Conservation (phyloP, 1,140 invertebrate genomes). For the Drosophila navojoa region DNA sequence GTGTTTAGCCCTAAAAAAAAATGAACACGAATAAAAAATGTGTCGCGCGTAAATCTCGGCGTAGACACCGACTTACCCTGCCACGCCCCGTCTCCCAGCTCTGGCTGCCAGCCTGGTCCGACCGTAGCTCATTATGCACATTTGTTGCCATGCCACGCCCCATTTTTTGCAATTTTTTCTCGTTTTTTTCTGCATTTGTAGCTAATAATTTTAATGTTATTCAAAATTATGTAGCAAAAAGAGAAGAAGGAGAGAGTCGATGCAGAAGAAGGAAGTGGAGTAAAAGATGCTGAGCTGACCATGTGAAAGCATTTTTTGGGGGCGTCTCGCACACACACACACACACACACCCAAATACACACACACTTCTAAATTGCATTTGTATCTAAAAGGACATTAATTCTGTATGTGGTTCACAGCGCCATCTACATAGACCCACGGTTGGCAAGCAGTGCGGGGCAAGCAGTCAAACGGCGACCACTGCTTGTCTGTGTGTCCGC, state of each 20-base stretch:
- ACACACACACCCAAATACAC: slow-evolving; percentile 1
- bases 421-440: slow-evolving; percentile 30
- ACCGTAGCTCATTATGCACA: slow-evolving; percentile 82
- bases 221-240: slow-evolving; percentile 79
- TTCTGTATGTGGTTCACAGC: slow-evolving; percentile 51
- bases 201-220: slow-evolving; percentile 83
- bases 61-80: not conserved
- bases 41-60: slow-evolving; percentile 75
- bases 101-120: slow-evolving; percentile 32
- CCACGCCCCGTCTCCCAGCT: not conserved
- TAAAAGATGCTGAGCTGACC: slow-evolving; percentile 28
- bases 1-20: slow-evolving; percentile 51
- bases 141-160: slow-evolving; percentile 64
- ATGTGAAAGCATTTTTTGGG: slow-evolving; percentile 70
- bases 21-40: slow-evolving; percentile 28
- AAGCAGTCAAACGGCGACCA: slow-evolving; percentile 17
- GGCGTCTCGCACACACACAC: slow-evolving; percentile 26
- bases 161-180: slow-evolving; percentile 12
- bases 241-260: slow-evolving; percentile 27
- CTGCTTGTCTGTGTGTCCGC: slow-evolving; percentile 22
- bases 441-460: slow-evolving; percentile 31
- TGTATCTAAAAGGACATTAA: slow-evolving; percentile 78
- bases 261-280: slow-evolving; percentile 3
- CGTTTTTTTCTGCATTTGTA: slow-evolving; percentile 60
- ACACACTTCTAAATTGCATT: slow-evolving; percentile 71